Evolutionary conservation across 2,797 vertebrate genomes (phyloP), one percentile per base, ranked within the genome.

Genomic region (Phalloptychus januarius): DNA sequence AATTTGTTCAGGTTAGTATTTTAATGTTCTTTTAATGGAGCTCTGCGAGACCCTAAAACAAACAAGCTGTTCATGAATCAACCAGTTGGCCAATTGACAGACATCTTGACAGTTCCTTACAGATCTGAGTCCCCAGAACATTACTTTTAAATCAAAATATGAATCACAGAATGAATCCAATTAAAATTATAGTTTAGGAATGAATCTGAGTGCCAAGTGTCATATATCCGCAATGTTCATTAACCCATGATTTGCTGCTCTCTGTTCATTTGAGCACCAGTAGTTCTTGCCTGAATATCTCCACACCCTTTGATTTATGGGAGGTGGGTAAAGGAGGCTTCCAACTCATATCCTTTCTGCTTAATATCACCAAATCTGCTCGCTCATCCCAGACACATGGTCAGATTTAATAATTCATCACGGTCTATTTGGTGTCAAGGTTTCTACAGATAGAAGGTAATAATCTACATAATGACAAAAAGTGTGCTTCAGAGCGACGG

Each of bases 221-320:
- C 45, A 67, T 80, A 76, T 72, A 76, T 40, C 52, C 11, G 45
- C 33, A 82, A 20, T 72, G 58, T 58, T 86, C 65, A 75, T 84
- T 88, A 82, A 79, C 82, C 38, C 54, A n/a, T 70, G 31, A 83
- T 77, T 78, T 84, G 80, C 28, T 72, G 16, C 58, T 48, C n/a
- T 61, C 31, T 2, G 13, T 44, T 79, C 50, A 70, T 58, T 78
- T 83, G 45, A 52, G 75, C 18, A 42, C 54, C 52, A 48, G 78
- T 2, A 56, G 7, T 18, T n/a, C 28, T 28, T 11, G 7, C 72
- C 54, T 54, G 13, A 18, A 76, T 65, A 50, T 74, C 40, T 67
- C 73, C 65, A 7, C 69, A 54, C 46, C 46, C 46, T 7, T 0
- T 75, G 76, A 87, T 83, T 83, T 79, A 76, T 65, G 46, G 5